Conservation (phyloP, 2,797 vertebrate genomes). For the Poeciliopsis gracilis region DNA sequence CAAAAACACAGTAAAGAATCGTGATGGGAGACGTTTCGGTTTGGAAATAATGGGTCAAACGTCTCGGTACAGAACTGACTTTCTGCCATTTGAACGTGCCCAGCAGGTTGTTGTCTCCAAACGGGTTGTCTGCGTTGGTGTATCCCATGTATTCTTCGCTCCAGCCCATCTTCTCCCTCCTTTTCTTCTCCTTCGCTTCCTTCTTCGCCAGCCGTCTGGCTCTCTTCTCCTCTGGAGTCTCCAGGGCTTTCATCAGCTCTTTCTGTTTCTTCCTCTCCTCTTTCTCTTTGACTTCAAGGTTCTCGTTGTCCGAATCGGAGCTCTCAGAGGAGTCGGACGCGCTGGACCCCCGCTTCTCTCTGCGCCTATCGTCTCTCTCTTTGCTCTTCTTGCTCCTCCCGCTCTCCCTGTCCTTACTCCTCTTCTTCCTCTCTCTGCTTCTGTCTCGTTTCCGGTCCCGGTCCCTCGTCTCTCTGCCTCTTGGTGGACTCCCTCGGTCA, state of each 20-base stretch:
- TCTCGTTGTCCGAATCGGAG: constrained; percentile 72
- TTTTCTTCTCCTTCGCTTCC: constrained; percentile 95
- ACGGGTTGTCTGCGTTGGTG: constrained; percentile 98
- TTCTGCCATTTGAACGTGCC: constrained; percentile 99
- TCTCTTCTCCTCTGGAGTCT: constrained; percentile 96
- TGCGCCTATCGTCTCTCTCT: constrained; percentile 32
- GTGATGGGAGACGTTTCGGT: neutral
- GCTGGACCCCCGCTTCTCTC: constrained; percentile 56
- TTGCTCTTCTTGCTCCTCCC: constrained; percentile 50
- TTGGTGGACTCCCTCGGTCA: constrained; percentile 50
- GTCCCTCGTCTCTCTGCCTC: constrained; percentile 54
- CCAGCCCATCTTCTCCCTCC: constrained; percentile 99
- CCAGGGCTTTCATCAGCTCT: constrained; percentile 93
- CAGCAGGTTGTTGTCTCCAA: constrained; percentile 96
- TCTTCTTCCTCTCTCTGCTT: constrained; percentile 48
- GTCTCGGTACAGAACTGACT: constrained; percentile 70
- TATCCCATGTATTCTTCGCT: constrained; percentile 99
- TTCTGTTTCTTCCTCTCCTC: constrained; percentile 88
- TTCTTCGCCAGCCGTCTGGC: constrained; percentile 95
- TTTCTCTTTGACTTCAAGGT: constrained; percentile 64
- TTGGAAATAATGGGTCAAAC: neutral
- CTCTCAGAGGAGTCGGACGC: constrained; percentile 83
- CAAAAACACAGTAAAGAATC: constrained; percentile 3
- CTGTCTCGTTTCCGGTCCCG: constrained; percentile 46
- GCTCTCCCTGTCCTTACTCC: constrained; percentile 54